Evolutionary conservation across 2,113 vertebrate species (phyloP).

Genomic region (Stegostoma tigrinum): DNA sequence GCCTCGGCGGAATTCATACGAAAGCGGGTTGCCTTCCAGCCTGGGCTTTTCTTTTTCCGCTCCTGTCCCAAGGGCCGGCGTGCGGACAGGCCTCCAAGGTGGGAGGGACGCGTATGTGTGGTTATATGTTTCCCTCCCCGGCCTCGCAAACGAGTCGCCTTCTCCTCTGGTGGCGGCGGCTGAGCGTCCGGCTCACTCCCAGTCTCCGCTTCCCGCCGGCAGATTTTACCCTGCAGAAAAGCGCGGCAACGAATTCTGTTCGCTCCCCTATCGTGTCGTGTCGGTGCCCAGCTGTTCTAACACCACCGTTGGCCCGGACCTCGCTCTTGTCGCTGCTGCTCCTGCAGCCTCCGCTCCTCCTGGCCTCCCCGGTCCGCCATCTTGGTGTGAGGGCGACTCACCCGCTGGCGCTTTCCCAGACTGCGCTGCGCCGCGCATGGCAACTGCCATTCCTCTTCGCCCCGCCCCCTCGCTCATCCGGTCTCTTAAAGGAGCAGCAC

Average conservation of each 20-base stretch:
- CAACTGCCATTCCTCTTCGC: not conserved
- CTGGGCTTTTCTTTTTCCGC: not conserved
- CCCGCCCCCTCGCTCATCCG: not conserved
- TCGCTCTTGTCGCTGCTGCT: not conserved
- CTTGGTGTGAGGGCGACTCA: not conserved
- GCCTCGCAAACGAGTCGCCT: not conserved
- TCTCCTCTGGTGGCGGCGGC: not conserved
- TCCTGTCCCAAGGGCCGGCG: not conserved
- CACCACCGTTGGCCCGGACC: not conserved
- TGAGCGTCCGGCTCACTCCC: no score
- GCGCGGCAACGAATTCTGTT: no score
- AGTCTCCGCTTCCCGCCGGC: no score
- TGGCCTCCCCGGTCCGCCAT: constrained; percentile 22
- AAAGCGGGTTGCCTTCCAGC: constrained; percentile 37
- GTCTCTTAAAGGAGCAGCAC: constrained; percentile 6
- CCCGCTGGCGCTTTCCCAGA: not conserved
- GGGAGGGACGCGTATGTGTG: not conserved
- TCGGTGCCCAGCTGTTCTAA: not conserved
- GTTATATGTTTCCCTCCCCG: no score
- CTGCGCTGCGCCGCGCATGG: not conserved
- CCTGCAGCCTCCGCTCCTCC: not conserved
- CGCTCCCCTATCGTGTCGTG: no score
- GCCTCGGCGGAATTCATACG: constrained; percentile 68
- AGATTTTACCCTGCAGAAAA: no score
- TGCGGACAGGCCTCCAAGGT: not conserved